Evolutionary conservation across 2,113 vertebrate species (phyloP).

Genomic region (Stomatorhinus ivindoensis): DNA sequence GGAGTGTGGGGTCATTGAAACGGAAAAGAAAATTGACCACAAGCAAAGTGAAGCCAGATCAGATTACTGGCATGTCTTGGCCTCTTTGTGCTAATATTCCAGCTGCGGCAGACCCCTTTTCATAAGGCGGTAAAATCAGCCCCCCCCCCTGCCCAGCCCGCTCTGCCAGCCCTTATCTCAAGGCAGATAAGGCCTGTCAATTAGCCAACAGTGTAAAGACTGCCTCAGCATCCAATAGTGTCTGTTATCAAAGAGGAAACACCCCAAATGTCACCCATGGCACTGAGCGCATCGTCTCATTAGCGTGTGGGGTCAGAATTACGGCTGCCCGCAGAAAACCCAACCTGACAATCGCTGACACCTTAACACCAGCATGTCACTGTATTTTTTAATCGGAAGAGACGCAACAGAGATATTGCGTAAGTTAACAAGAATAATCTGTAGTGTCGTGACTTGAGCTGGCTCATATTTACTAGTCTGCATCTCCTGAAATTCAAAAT

Average conservation of each 20-base stretch:
- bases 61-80: slow-evolving; percentile 51
- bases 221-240: background rate
- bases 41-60: slow-evolving; percentile 54
- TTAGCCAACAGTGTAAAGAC: slow-evolving; percentile 11
- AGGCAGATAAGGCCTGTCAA: slow-evolving; percentile 12
- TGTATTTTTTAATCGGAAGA: slow-evolving; percentile 12
- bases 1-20: slow-evolving; percentile 24
- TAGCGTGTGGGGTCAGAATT: background rate
- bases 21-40: slow-evolving; percentile 43
- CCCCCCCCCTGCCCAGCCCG: background rate
- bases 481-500: background rate
- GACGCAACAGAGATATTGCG: background rate
- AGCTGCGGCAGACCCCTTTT: background rate
- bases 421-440: background rate
- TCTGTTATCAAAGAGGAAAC: slow-evolving; percentile 6
- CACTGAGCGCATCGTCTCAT: background rate
- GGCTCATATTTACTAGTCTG: background rate
- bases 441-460: background rate
- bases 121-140: background rate
- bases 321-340: background rate
- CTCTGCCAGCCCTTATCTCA: background rate
- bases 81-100: slow-evolving; percentile 54
- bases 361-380: background rate
- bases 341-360: background rate
- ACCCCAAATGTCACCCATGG: background rate